Evolutionary conservation across 2,888 invertebrate genomes (phyloP), one percentile per base, ranked within the genome.

Genomic region (Terebella lapidaria): DNA sequence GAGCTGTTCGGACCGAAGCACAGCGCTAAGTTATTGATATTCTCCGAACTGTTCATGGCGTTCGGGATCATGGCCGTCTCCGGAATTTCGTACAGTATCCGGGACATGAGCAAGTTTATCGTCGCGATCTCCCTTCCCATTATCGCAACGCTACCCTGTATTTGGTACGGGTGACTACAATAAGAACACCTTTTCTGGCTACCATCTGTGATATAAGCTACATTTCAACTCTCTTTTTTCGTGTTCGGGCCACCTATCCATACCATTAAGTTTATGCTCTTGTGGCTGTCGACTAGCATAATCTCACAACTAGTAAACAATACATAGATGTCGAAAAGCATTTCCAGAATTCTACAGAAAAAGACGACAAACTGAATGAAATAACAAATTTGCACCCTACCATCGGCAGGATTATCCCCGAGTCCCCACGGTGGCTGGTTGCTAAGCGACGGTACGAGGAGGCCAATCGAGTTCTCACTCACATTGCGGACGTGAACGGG

Each of bases 361-460:
- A n/a, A n/a, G n/a, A n/a, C n/a, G n/a, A n/a, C n/a, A n/a, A n/a
- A n/a, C n/a, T n/a, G n/a, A n/a, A n/a, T n/a, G n/a, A n/a, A n/a
- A n/a, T n/a, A n/a, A n/a, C n/a, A n/a, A n/a, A n/a, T n/a, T n/a
- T n/a, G n/a, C n/a, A n/a, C n/a, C n/a, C n/a, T n/a, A n/a, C n/a
- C n/a, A n/a, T n/a, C n/a, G n/a, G n/a, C n/a, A n/a, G 65, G 42
- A 24, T 65, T 29, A 49, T 62, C 3, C 66, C 66, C 1, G 66
- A 66, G 49, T 66, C 66, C 4, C 61, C 64, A 2, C 45, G 66
- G n/a, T 66, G 66, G 66, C 52, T 66, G 42, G 18, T 62, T 26
- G 51, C 60, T 1, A 55, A 60, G 15, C 57, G 60, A 10, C 55
- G 52, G 25, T 42, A 56, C 29, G 22, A 55, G n/a, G 60, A 64